These are phyloP conservation scores for Brenthis ino DNA, from an alignment of 2,888 invertebrate genomes.

Conservation along the genomic window DNA sequence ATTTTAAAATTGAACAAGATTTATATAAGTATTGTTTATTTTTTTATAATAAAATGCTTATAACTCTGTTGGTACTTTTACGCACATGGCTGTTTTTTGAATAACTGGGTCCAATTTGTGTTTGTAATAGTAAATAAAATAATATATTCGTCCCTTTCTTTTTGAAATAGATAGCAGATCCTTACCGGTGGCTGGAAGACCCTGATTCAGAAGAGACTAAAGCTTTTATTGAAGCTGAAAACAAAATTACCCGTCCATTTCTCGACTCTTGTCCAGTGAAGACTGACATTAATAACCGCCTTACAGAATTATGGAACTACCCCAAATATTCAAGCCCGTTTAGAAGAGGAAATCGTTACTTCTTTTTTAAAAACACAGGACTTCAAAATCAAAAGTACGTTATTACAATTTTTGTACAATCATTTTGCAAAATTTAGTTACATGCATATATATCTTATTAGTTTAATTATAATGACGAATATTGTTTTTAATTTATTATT, in stretches of 20 bases:
- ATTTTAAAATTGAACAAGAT: too few relatives aligned
- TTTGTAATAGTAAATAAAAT: neutral
- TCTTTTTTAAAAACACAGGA: slow-evolving; percentile 96
- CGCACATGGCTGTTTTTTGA: too few relatives aligned
- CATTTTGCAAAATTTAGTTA: neutral
- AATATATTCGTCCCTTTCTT: neutral
- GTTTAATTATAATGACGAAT: too few relatives aligned
- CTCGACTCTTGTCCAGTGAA: slow-evolving; percentile 89
- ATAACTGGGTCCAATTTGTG: too few relatives aligned
- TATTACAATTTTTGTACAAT: neutral
- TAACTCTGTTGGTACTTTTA: too few relatives aligned
- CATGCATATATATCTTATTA: too few relatives aligned
- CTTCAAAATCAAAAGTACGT: slow-evolving; percentile 96
- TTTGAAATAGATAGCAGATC: slow-evolving; percentile 88
- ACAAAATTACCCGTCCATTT: slow-evolving; percentile 93
- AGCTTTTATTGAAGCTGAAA: slow-evolving; percentile 94
- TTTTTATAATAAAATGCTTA: too few relatives aligned
- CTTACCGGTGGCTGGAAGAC: slow-evolving; percentile 98
- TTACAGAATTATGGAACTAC: slow-evolving; percentile 97
- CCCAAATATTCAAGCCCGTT: slow-evolving; percentile 96
- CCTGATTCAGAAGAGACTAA: slow-evolving; percentile 96
- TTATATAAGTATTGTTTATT: too few relatives aligned
- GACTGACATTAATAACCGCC: slow-evolving; percentile 87
- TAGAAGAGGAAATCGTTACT: slow-evolving; percentile 92
- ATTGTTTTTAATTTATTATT: too few relatives aligned